Base-by-base conservation (phyloP, 2,797 vertebrate species). In the Tangara arthus region DNA sequence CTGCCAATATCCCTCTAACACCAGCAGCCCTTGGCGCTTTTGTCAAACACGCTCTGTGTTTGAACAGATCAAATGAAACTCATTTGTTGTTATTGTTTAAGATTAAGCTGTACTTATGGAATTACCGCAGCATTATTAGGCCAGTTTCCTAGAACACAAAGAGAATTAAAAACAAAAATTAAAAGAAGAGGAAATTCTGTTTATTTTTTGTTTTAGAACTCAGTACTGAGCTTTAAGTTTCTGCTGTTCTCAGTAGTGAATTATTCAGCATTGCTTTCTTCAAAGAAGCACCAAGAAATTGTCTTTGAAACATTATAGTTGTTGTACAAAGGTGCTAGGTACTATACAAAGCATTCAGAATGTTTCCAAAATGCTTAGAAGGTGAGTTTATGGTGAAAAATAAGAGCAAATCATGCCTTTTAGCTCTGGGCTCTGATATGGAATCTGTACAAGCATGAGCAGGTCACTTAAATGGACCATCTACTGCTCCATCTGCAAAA, bases 1-100 rank as follows among this genome's bases (percentile, higher is more conserved):
- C 82, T 96, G 97, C 97, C 96, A 96, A 97, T 97, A 96, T 89
- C 68, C 90, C 94, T 65, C 70, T 89, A 96, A 94, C 86, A 96
- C 88, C 72, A 44, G 32, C 95, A 87, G 95, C 96, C 97, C 96
- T 93, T 23, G 68, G 96, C 37, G 0, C 66, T 81, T 90, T 91
- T 93, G 94, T 97, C 77, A 72, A 95, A 90, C 82, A 66, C 1
- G 6, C 61, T 88, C 64, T 53, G 79, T 95, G 72, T 92, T 97
- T 96, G 93, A 95, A 78, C 16, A 70, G 94, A 97, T 97, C 95
- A 97, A 97, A 98, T 97, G 92, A 94, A 96, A 96, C 95, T 97
- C 93, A 90, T 97, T 97, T 97, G 92, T 94, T 96, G 79, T 96
- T 95, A 93, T 97, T 97, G 98, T 97, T 96, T 93, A 96, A 97